Evolutionary conservation across 2,888 invertebrate species (phyloP), one percentile per base, ranked within the genome.

Genomic region (Papilio protenor): DNA sequence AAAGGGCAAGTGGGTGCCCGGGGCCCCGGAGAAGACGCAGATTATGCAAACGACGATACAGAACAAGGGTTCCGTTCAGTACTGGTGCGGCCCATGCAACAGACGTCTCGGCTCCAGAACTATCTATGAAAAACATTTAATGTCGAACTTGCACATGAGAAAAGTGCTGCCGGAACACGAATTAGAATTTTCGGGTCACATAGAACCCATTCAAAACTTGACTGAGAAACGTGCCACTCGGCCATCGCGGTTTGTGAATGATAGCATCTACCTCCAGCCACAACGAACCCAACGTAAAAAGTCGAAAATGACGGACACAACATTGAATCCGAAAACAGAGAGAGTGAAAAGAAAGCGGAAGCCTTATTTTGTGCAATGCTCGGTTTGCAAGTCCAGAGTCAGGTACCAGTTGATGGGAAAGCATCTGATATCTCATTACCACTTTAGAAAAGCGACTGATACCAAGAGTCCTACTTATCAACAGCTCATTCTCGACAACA

Each of bases 371-470:
- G 92, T 96, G 0, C 95, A 95, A 82, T 98, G 98, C 87, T 95
- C 96, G 74, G 96, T 97, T 70, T 98, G 98, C 85, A 96, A 96
- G 78, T 96, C 96, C 49, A 95, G 96, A 81, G 96, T 98, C 64
- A 95, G 95, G 78, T 95, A 95, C 10, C 95, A 96, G 84, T 91
- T 97, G 81, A 96, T 98, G 93, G 98, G 98, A 59, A 98, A 98
- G 87, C 98, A 98, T 92, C 94, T 98, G 79, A 97, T 98, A 83
- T 98, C 98, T 1, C 97, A 97, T 87, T 98, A 97, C 88, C 98
- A 98, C 89, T 97, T 97, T 84, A 95, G 97, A 79, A 97, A 97
- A 86, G 96, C 96, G 80, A 95, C 95, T 79, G 96, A 96, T 74
- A 92, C 94, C 69, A 92, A 95, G 80, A 95, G 96, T 5, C 92